Percentiles rank a stretch among this genome's conserved stretches.
These are phyloP conservation scores for Mesochorus sp. DNA, from an alignment of 2,888 invertebrate species.

Conservation along the genomic window DNA sequence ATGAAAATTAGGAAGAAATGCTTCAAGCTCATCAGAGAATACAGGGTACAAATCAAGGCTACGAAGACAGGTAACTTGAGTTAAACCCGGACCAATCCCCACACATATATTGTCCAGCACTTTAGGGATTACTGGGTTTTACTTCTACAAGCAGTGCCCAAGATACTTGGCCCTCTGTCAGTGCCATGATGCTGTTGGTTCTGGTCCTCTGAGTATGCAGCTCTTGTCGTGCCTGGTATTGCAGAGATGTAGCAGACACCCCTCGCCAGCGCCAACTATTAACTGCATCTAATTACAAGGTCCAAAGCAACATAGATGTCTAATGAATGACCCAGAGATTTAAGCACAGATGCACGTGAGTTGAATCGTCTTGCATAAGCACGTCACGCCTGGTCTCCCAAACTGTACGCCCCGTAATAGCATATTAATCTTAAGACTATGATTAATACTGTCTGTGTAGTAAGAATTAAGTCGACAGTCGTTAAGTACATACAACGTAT, in stretches of 20 bases:
- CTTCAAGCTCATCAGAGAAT: constrained; percentile 62
- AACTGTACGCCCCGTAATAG: neutral
- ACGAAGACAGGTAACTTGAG: constrained; percentile 70
- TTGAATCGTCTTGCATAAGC: constrained; percentile 76
- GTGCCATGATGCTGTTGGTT: constrained; percentile 40
- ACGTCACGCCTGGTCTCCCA: constrained; percentile 57
- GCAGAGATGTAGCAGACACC: constrained; percentile 34
- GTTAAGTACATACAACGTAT: neutral
- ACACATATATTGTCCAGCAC: constrained; percentile 67
- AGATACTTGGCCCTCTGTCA: constrained; percentile 68
- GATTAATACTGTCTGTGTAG: neutral
- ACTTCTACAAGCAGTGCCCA: constrained; percentile 68
- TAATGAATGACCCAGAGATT: constrained; percentile 80
- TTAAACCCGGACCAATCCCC: constrained; percentile 64
- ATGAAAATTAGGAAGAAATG: neutral
- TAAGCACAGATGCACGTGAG: constrained; percentile 79
- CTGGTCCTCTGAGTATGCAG: constrained; percentile 23
- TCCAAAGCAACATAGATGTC: constrained; percentile 78
- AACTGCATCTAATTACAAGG: constrained; percentile 82
- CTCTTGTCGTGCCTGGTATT: neutral
- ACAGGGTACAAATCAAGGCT: constrained; percentile 75
- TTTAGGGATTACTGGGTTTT: constrained; percentile 76
- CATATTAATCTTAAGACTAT: neutral
- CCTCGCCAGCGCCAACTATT: constrained; percentile 75
- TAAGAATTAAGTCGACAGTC: neutral